A percentile compares a stretch with the other conserved stretches of the same genome.
Conservation (phyloP, 2,888 invertebrate species). For the Nephrocerus scutellatus region DNA sequence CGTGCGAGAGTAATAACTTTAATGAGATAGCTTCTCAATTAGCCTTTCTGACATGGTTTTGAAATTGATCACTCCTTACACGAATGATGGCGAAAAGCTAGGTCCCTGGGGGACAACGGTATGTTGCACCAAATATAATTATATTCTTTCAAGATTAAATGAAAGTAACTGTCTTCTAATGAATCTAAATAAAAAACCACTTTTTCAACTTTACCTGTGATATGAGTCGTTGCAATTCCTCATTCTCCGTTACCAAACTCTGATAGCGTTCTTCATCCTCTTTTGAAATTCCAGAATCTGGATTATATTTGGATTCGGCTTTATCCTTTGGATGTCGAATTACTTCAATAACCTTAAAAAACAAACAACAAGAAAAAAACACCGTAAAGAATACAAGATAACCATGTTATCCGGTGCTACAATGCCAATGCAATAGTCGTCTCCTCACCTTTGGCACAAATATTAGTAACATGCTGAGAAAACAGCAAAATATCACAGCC, state of each 20-base stretch:
- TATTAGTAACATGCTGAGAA: constrained; percentile 96
- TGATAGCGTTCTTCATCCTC: constrained; percentile 95
- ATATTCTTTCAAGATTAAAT: too few species aligned
- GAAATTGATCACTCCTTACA: too few species aligned
- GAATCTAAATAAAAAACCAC: too few species aligned
- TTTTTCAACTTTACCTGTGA: constrained; percentile 65
- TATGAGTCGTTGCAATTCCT: constrained; percentile 91
- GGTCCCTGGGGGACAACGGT: too few species aligned
- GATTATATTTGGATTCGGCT: constrained; percentile 80
- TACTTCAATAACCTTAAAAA: constrained; percentile 70
- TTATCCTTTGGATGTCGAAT: constrained; percentile 83
- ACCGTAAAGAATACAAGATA: background rate
- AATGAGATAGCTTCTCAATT: too few species aligned
- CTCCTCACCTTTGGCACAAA: constrained; percentile 88
- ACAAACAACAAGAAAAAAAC: constrained; percentile 1
- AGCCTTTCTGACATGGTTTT: too few species aligned
- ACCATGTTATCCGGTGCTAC: too few species aligned
- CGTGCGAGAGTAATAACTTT: too few species aligned
- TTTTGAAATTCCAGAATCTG: constrained; percentile 71
- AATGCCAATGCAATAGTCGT: too few species aligned
- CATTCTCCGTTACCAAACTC: constrained; percentile 88
- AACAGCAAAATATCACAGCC: constrained; percentile 96
- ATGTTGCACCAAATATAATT: too few species aligned
- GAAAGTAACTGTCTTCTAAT: too few species aligned
- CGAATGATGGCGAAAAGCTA: too few species aligned